Percentiles rank a stretch among this genome's conserved stretches.
Evolutionary conservation across 2,113 vertebrate species (phyloP).

Genomic region (Mus pahari): DNA sequence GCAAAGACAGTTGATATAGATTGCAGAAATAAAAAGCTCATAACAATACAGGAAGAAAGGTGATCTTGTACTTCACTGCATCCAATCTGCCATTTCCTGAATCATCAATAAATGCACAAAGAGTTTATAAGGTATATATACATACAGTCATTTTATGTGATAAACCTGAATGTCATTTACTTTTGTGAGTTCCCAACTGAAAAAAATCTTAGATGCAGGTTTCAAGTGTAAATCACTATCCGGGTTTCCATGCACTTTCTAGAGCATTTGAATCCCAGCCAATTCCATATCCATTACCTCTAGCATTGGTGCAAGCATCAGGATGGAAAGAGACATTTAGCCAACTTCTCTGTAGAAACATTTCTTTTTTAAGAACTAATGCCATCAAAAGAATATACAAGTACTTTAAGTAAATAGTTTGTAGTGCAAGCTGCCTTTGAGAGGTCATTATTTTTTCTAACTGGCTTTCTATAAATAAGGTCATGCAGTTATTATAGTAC

Average conservation of each 20-base stretch:
- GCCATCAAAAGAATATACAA: background rate
- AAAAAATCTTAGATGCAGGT: background rate
- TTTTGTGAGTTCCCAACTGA: background rate
- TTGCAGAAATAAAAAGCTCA: background rate
- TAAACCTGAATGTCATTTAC: background rate
- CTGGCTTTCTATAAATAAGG: background rate
- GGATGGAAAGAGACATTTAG: background rate
- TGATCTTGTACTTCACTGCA: background rate
- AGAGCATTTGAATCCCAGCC: background rate
- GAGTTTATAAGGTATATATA: background rate
- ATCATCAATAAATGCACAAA: background rate
- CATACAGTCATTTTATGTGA: background rate
- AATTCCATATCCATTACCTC: background rate
- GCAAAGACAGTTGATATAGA: background rate
- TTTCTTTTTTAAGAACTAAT: background rate
- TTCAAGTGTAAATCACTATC: constrained; percentile 5
- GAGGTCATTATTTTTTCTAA: constrained; percentile 3
- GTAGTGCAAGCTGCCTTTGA: background rate
- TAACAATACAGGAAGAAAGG: background rate
- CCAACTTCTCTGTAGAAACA: background rate
- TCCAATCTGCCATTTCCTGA: background rate
- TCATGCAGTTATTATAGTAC: background rate
- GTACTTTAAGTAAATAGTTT: background rate
- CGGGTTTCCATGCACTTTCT: background rate
- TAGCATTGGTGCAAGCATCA: background rate